phyloP scores from a whole-genome alignment of 1,140 invertebrate species.

The Paralvinella palmiformis region DNA sequence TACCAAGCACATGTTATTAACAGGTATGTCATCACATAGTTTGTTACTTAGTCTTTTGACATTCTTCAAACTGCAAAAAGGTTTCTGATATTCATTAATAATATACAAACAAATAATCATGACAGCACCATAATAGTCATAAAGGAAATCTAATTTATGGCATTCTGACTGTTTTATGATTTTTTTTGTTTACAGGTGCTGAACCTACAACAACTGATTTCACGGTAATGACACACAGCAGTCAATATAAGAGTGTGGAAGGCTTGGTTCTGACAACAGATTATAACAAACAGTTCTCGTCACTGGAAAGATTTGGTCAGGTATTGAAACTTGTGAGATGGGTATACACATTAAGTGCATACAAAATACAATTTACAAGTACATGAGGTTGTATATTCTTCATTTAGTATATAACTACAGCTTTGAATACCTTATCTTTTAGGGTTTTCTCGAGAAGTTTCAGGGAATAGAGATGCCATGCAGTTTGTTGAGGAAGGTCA shows the following conservation, averaged over 20 bases:
- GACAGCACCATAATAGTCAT: too few species aligned
- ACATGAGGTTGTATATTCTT: too few species aligned
- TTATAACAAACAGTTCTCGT: conserved; percentile 73
- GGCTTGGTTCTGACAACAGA: conserved; percentile 88
- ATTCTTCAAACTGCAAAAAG: too few species aligned
- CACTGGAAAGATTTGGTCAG: conserved; percentile 89
- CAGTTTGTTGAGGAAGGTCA: conserved; percentile 81
- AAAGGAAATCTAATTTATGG: too few species aligned
- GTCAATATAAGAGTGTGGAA: conserved; percentile 74
- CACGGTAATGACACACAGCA: conserved; percentile 84
- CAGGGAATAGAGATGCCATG: conserved; percentile 73
- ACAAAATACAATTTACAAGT: too few species aligned
- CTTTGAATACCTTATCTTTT: conserved; percentile 4
- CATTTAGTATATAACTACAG: too few species aligned
- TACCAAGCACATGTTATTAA: conserved; percentile 16
- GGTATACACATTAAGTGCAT: too few species aligned
- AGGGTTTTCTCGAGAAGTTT: conserved; percentile 78
- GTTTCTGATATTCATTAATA: too few species aligned
- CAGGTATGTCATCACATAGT: conserved; percentile 22
- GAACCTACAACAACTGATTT: conserved; percentile 81
- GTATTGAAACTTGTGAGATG: too few species aligned
- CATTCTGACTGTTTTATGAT: too few species aligned
- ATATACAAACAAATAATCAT: too few species aligned
- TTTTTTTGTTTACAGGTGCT: conserved; percentile 60
- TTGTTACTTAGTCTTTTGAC: too few species aligned